These are phyloP conservation scores for Aegotheles bennettii DNA, from an alignment of 2,113 vertebrate genomes.

Conservation along the genomic window DNA sequence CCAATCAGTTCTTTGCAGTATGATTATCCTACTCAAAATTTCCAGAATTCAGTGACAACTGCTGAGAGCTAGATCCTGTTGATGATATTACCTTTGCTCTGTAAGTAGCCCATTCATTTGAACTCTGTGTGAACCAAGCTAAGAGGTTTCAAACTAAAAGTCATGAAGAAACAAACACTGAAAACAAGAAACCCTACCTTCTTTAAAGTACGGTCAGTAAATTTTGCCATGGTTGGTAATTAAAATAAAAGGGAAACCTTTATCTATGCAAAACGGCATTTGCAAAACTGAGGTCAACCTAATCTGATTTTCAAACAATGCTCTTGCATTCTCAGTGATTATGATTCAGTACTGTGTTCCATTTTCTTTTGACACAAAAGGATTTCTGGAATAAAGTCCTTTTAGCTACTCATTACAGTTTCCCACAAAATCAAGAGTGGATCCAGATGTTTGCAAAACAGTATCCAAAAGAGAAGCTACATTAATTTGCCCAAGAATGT, in stretches of 20 bases:
- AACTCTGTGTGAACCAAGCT: neutral
- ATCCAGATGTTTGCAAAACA: conserved; percentile 8
- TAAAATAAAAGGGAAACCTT: neutral
- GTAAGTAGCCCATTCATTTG: neutral
- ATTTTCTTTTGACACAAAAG: neutral
- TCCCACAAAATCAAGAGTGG: neutral
- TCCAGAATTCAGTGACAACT: neutral
- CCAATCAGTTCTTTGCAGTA: neutral
- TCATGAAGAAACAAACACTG: neutral
- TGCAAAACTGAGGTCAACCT: neutral
- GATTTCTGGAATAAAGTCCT: neutral
- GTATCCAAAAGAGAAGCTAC: neutral
- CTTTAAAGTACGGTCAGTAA: neutral
- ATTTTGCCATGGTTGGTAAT: neutral
- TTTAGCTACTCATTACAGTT: neutral
- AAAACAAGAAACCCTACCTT: neutral
- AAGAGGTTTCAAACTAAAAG: neutral
- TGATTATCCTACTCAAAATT: neutral
- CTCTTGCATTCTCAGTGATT: neutral
- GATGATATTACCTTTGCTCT: neutral
- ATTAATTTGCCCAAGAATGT: neutral
- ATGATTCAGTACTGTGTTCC: neutral
- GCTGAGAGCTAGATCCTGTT: neutral
- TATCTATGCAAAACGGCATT: neutral
- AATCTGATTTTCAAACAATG: neutral